These are phyloP conservation scores for Chrysomallon squamiferum DNA, from an alignment of 1,140 invertebrate species.

Conservation along the genomic window DNA sequence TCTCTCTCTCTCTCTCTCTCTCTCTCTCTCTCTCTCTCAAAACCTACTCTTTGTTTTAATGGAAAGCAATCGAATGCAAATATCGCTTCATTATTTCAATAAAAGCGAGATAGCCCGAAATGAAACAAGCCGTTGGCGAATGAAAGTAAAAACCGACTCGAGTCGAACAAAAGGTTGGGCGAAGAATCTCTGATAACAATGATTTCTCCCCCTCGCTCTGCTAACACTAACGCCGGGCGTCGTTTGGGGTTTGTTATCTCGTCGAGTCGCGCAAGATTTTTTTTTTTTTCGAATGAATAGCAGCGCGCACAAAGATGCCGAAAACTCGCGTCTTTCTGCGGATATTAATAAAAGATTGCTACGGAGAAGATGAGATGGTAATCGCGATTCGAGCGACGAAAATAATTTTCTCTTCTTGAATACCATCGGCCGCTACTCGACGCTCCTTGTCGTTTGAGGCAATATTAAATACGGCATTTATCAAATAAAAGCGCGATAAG, in stretches of 20 bases:
- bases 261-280: neutral
- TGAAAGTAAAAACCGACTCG: neutral
- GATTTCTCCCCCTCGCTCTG: neutral
- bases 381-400: neutral
- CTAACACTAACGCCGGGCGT: no score
- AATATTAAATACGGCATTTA: constrained; percentile 10
- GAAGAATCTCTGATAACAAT: neutral
- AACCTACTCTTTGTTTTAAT: no score
- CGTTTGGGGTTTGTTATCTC: neutral
- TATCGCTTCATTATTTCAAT: constrained; percentile 3
- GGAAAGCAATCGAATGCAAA: neutral
- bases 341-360: constrained; percentile 7
- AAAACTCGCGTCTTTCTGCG: constrained; percentile 4
- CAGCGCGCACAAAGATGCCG: neutral
- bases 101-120: constrained; percentile 1
- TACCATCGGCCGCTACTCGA: neutral
- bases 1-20: neutral
- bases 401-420: neutral
- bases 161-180: neutral
- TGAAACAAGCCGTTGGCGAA: neutral
- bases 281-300: neutral
- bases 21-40: neutral
- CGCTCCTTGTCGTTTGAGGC: constrained; percentile 2
- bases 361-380: constrained; percentile 1
- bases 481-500: constrained; percentile 2